Evolutionary conservation across 2,113 vertebrate genomes (phyloP), one percentile per base, ranked within the genome.

Genomic region (Myotis brandtii): DNA sequence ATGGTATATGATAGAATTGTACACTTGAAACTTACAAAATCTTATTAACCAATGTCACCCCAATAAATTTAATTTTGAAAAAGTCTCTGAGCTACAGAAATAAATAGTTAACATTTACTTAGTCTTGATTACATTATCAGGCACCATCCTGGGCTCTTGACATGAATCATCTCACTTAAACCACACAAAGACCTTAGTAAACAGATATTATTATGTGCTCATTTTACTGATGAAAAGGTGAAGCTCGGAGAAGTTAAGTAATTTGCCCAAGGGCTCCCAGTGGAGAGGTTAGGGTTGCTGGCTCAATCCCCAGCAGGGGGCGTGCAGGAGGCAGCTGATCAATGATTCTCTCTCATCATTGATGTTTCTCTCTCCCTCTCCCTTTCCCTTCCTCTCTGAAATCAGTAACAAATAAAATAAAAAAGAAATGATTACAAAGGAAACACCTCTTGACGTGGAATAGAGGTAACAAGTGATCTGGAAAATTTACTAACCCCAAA

Each of bases 401-500:
- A 62, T 27, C 59, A 62, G 59, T 62, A 62, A 62, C 59, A 62
- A 59, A 59, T 59, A 59, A 62, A 62, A 62, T 12, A 12, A 62
- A 62, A 62, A 62, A 50, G 50, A 94, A 70, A 64, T 30, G 50
- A 56, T 40, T 54, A 86, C 11, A 75, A 54, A 76, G 43, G 48
- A 92, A 91, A 92, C 0, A 4, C 9, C 80, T 46, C 34, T 72
- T 21, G 83, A 67, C 62, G 37, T 0, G 46, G 37, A 87, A 72
- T 4, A 84, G 73, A 50, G 18, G 0, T 59, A 86, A 73, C n/a
- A 14, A 93, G 50, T 70, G 88, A 83, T 40, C 75, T 52, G 48
- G 25, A 91, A 97, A 75, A 50, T 21, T 59, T 48, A 66, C 66
- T 75, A 40, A 82, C 32, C n/a, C 54, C 3, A 90, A 92, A 93